These are phyloP conservation scores for Pteropus rufus DNA, from an alignment of 2,797 vertebrate genomes.

Conservation along the genomic window DNA sequence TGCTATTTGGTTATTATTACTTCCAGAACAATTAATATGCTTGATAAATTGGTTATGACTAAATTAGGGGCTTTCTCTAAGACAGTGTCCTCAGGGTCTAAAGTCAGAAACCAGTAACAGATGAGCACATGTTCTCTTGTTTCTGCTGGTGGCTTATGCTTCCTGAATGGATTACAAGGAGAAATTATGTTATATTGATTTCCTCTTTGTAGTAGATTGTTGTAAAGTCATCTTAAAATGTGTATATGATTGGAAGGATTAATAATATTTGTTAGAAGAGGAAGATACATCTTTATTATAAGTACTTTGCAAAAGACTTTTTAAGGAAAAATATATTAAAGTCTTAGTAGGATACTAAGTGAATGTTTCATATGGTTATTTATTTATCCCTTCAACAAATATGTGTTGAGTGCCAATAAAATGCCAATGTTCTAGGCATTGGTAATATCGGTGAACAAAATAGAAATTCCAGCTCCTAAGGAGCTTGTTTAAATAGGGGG, in stretches of 20 bases:
- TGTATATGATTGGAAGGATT: not conserved
- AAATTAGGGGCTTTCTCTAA: not conserved
- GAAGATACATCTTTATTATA: conserved; percentile 2
- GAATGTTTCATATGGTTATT: not conserved
- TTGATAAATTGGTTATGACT: conserved; percentile 12
- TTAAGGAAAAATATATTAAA: not conserved
- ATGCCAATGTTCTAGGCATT: not conserved
- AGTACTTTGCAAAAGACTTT: not conserved
- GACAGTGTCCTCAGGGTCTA: not conserved
- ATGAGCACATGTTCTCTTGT: not conserved
- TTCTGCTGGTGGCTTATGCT: not conserved
- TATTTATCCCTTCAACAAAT: not conserved
- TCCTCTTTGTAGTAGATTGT: not conserved
- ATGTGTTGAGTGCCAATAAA: not conserved
- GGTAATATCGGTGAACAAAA: not conserved
- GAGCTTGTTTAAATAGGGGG: not conserved
- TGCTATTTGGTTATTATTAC: conserved; percentile 25
- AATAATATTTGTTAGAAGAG: conserved; percentile 8
- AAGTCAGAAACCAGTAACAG: not conserved
- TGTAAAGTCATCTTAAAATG: not conserved
- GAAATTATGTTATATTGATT: conserved; percentile 35
- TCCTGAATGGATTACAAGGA: conserved; percentile 24
- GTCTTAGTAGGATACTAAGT: not conserved
- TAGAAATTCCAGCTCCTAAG: not conserved
- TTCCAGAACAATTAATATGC: not conserved